Conservation (phyloP, 2,797 vertebrate species). For the Clarias fuscus region DNA sequence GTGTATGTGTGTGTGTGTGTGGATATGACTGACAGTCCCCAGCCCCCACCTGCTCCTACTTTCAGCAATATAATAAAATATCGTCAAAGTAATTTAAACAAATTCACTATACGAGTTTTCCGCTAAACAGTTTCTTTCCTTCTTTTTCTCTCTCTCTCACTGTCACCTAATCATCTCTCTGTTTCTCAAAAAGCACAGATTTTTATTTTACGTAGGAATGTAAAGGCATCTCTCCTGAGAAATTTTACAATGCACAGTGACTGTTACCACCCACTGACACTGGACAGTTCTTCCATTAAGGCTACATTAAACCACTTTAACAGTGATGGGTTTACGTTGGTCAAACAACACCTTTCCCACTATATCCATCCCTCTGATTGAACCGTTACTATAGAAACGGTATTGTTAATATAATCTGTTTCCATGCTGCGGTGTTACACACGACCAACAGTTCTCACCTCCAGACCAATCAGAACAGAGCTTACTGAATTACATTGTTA, state of each 20-base stretch:
- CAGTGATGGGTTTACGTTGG: not conserved
- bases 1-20: constrained; percentile 43
- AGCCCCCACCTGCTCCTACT: too few relatives aligned
- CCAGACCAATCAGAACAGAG: not conserved
- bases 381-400: not conserved
- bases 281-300: not conserved
- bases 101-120: too few relatives aligned
- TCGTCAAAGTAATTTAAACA: too few relatives aligned
- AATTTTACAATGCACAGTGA: not conserved
- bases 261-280: not conserved
- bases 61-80: too few relatives aligned
- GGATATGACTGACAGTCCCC: too few relatives aligned
- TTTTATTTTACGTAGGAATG: too few relatives aligned
- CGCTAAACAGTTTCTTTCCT: too few relatives aligned
- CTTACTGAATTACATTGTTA: not conserved
- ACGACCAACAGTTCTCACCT: too few relatives aligned
- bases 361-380: not conserved
- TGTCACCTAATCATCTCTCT: too few relatives aligned
- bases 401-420: not conserved
- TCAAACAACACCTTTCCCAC: too few relatives aligned
- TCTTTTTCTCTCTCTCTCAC: too few relatives aligned
- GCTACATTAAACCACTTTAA: not conserved
- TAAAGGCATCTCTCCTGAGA: not conserved
- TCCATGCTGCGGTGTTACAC: not conserved
- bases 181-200: too few relatives aligned